phyloP scores from a whole-genome alignment of 2,888 invertebrate genomes.

The Metallyticus violacea region DNA sequence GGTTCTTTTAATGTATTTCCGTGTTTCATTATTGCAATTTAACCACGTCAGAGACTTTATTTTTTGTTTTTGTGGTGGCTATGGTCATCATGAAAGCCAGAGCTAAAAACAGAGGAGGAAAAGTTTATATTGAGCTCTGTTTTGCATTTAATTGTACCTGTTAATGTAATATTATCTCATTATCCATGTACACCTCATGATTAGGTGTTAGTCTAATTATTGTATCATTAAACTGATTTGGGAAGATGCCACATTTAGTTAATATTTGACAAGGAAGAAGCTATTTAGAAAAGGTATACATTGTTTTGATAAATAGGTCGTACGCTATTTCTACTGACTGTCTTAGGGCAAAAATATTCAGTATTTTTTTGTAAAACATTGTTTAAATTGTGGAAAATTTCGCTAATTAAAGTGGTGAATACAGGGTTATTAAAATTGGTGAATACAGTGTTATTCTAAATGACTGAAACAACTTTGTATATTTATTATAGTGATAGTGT shows the following conservation, averaged over 20 bases:
- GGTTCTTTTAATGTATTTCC: neutral
- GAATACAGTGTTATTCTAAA: too few relatives aligned
- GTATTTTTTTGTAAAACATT: too few relatives aligned
- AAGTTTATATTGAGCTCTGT: neutral
- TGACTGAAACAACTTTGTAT: too few relatives aligned
- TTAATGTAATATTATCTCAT: neutral
- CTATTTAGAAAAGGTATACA: too few relatives aligned
- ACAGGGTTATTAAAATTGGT: too few relatives aligned
- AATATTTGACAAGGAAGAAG: neutral
- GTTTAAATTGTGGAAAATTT: too few relatives aligned
- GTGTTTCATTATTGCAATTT: neutral
- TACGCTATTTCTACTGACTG: too few relatives aligned
- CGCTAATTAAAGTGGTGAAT: too few relatives aligned
- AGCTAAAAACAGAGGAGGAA: neutral
- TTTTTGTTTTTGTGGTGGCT: neutral
- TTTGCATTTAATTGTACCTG: neutral
- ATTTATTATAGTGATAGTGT: too few relatives aligned
- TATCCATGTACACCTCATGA: neutral
- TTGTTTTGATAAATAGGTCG: too few relatives aligned
- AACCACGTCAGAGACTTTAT: neutral
- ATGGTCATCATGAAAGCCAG: neutral
- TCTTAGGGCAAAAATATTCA: too few relatives aligned
- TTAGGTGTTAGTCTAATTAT: neutral
- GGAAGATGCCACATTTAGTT: neutral
- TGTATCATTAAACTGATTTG: neutral